These are phyloP conservation scores for Erinaceus europaeus DNA, from an alignment of 2,113 vertebrate genomes.

Conservation along the genomic window DNA sequence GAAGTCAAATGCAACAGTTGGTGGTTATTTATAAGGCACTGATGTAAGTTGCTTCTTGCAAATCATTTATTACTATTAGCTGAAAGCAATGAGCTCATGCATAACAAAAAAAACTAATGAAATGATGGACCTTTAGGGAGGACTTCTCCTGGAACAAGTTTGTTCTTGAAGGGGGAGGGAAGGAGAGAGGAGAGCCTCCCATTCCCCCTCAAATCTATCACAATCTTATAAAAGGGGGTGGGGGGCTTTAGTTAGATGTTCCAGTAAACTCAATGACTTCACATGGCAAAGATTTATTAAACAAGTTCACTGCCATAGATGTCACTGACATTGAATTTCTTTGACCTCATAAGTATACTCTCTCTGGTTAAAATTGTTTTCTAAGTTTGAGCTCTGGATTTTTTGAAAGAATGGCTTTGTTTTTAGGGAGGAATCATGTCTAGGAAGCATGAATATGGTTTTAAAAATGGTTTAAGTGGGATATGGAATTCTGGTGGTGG, in stretches of 20 bases:
- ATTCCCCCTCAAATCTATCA: constrained; percentile 42
- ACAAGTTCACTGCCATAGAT: constrained; percentile 33
- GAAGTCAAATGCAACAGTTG: constrained; percentile 77
- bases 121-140: constrained; percentile 51
- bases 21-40: constrained; percentile 82
- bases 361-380: constrained; percentile 39
- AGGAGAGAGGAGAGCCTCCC: not conserved
- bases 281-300: constrained; percentile 54
- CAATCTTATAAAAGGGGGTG: constrained; percentile 52
- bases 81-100: constrained; percentile 72
- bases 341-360: constrained; percentile 40
- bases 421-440: constrained; percentile 47
- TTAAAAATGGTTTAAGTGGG: no score
- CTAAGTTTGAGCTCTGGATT: constrained; percentile 30
- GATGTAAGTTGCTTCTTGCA: constrained; percentile 85
- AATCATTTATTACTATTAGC: constrained; percentile 77
- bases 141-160: constrained; percentile 27
- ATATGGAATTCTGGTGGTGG: no score
- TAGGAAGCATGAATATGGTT: not conserved
- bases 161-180: constrained; percentile 21
- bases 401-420: constrained; percentile 13
- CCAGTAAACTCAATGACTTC: constrained; percentile 61
- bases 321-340: constrained; percentile 36
- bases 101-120: constrained; percentile 41
- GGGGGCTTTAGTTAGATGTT: constrained; percentile 18